Conservation (phyloP, 2,797 vertebrate species). For the Acanthis flammea region DNA sequence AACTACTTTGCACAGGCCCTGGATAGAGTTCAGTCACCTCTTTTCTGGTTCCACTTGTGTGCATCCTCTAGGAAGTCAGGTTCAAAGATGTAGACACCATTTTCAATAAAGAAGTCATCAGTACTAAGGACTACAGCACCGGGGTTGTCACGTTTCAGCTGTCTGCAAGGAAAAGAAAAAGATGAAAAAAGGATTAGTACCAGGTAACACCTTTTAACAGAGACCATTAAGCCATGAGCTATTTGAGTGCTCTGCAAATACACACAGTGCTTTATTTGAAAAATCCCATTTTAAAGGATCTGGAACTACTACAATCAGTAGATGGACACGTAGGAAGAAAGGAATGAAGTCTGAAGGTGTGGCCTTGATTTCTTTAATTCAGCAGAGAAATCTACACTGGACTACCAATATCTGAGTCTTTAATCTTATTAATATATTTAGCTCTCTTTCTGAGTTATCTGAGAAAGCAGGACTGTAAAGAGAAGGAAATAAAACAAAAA, state of each 20-base stretch:
- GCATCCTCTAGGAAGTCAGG: conserved; percentile 76
- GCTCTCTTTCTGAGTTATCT: neutral
- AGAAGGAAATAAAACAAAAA: neutral
- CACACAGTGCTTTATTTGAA: neutral
- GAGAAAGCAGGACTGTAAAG: neutral
- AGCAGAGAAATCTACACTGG: neutral
- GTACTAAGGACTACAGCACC: conserved; percentile 78
- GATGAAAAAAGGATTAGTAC: neutral
- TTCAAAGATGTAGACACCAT: conserved; percentile 76
- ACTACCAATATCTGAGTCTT: neutral
- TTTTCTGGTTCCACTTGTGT: conserved; percentile 80
- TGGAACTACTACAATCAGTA: neutral
- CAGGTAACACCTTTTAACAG: neutral
- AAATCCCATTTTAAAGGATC: neutral
- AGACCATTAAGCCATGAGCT: neutral
- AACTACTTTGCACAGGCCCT: neutral
- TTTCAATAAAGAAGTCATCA: conserved; percentile 76
- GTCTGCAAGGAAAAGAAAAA: conserved; percentile 36
- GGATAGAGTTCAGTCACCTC: conserved; percentile 65
- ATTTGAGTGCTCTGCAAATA: neutral
- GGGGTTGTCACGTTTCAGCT: conserved; percentile 74
- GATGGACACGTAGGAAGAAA: neutral
- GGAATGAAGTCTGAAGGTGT: neutral
- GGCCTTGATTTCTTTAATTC: neutral
- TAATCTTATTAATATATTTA: neutral